Conservation (phyloP, 2,797 vertebrate species). For the Smutsia temminckii region DNA sequence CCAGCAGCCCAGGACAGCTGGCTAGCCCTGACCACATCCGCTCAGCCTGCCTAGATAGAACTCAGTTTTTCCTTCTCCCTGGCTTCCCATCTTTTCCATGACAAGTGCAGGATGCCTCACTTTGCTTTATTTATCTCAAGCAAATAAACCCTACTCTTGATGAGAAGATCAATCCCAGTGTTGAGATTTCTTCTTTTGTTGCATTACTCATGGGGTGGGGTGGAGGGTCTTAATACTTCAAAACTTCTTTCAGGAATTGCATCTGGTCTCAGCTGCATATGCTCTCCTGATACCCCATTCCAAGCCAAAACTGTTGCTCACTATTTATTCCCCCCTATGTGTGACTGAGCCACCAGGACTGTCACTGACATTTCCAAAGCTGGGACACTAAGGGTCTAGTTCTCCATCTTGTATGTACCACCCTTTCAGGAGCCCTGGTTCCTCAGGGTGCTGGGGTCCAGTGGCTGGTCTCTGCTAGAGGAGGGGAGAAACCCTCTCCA, state of each 20-base stretch:
- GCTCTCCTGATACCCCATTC: neutral
- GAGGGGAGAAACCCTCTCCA: neutral
- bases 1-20: too few relatives aligned
- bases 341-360: neutral
- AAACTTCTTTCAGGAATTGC: too few relatives aligned
- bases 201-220: neutral
- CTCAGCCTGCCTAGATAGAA: too few relatives aligned
- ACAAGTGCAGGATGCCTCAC: neutral
- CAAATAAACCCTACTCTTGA: neutral
- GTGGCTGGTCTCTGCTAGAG: neutral
- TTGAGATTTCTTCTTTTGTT: neutral
- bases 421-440: too few relatives aligned
- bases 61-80: neutral
- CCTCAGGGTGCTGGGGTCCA: too few relatives aligned
- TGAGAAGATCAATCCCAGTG: neutral
- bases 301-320: neutral
- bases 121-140: neutral
- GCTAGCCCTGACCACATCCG: too few relatives aligned
- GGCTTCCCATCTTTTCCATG: neutral
- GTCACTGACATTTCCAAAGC: neutral
- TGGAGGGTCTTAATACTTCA: rapidly evolving
- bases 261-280: neutral
- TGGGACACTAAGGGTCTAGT: neutral
- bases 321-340: too few relatives aligned
- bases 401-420: too few relatives aligned